Conservation (phyloP, 2,888 invertebrate genomes). For the Bembecia ichneumoniformis region DNA sequence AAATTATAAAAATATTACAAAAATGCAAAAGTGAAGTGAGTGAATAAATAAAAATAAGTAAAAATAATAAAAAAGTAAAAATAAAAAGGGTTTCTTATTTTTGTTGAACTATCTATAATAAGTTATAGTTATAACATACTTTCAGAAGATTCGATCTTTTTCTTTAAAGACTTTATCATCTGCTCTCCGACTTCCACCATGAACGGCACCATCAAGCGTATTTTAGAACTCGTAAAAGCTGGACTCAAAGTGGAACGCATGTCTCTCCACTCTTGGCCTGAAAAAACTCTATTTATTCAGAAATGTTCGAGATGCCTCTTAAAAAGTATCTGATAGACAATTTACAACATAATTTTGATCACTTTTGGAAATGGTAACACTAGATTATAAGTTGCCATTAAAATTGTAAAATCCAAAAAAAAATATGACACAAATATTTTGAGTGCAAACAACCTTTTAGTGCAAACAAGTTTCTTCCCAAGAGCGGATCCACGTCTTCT, state of each 20-base stretch:
- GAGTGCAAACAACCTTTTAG: too few relatives aligned
- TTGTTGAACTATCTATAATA: too few relatives aligned
- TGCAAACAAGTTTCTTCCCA: slow-evolving; percentile 54
- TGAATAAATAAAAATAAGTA: too few relatives aligned
- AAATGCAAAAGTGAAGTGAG: too few relatives aligned
- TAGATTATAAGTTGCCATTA: neutral
- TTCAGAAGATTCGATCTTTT: slow-evolving; percentile 12
- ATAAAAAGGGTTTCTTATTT: too few relatives aligned
- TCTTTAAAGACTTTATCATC: slow-evolving; percentile 19
- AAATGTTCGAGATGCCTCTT: neutral
- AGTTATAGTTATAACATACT: too few relatives aligned
- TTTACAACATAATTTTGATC: too few relatives aligned
- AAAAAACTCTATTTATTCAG: neutral
- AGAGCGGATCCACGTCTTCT: slow-evolving; percentile 48
- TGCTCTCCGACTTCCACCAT: slow-evolving; percentile 31
- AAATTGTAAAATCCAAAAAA: neutral
- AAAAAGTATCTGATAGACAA: too few relatives aligned
- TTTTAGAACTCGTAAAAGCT: slow-evolving; percentile 50
- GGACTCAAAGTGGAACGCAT: slow-evolving; percentile 39
- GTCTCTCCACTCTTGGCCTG: slow-evolving; percentile 31
- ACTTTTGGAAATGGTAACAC: neutral
- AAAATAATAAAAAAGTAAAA: too few relatives aligned
- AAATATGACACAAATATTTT: too few relatives aligned
- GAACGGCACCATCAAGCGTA: slow-evolving; percentile 31
- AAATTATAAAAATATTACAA: too few relatives aligned